phyloP scores from a whole-genome alignment of 2,797 vertebrate species.

The Danio albolineatus region DNA sequence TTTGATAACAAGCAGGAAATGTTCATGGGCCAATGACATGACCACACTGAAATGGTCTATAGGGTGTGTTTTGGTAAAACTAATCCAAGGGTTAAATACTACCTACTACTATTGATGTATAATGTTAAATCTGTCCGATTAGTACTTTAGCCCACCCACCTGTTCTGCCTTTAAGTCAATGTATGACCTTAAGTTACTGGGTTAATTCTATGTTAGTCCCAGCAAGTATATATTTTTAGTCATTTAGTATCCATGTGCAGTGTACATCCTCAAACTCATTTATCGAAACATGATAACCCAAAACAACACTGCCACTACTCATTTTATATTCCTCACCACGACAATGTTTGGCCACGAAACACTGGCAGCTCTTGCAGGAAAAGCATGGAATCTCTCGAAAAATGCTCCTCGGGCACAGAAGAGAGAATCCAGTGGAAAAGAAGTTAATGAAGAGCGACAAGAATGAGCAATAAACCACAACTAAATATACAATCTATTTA shows the following conservation, averaged over 20 bases:
- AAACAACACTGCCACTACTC: background rate
- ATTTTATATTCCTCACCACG: background rate
- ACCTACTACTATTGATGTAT: slow-evolving; percentile 5
- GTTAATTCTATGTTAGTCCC: background rate
- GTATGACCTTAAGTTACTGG: slow-evolving; percentile 9
- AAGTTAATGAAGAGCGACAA: slow-evolving; percentile 18
- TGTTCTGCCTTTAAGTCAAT: slow-evolving; percentile 24
- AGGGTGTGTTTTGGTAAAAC: background rate
- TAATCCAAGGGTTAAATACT: background rate
- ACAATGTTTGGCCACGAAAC: background rate
- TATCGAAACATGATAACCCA: background rate
- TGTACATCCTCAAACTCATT: background rate
- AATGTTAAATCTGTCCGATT: slow-evolving; percentile 41
- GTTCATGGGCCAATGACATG: too few species aligned
- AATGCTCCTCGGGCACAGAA: background rate
- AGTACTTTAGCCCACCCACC: slow-evolving; percentile 37
- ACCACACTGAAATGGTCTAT: too few species aligned
- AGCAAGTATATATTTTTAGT: slow-evolving; percentile 9
- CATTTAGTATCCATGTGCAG: background rate
- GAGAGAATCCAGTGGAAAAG: background rate
- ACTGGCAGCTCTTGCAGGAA: background rate
- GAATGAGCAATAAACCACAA: slow-evolving; percentile 26
- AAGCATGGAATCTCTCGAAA: background rate
- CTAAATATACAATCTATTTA: slow-evolving; percentile 17
- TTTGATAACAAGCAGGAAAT: too few species aligned